A percentile compares a stretch with the other conserved stretches of the same genome.
phyloP scores from a whole-genome alignment of 2,888 invertebrate genomes.

The Cordilura impudica region DNA sequence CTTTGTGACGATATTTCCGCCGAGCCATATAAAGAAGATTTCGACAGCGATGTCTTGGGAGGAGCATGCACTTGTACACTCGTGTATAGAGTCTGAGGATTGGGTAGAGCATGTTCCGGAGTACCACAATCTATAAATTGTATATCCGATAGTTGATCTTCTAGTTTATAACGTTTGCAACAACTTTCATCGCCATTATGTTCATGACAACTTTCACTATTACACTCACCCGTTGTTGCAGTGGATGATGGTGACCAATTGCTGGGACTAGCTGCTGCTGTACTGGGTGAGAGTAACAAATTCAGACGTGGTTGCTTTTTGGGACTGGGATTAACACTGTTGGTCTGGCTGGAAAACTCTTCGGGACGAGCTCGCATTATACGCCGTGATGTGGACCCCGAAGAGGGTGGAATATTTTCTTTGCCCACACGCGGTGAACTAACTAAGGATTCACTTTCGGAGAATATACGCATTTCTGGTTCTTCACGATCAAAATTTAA shows the following conservation, averaged over 20 bases:
- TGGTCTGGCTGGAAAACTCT: slow-evolving; percentile 79
- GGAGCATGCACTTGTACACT: slow-evolving; percentile 77
- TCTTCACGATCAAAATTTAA: slow-evolving; percentile 91
- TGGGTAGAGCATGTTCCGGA: slow-evolving; percentile 81
- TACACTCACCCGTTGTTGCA: slow-evolving; percentile 32
- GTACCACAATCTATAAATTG: slow-evolving; percentile 90
- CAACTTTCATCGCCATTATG: slow-evolving; percentile 78
- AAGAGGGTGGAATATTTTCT: slow-evolving; percentile 77
- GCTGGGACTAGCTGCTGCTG: slow-evolving; percentile 64
- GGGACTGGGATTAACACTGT: slow-evolving; percentile 81
- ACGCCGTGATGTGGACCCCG: slow-evolving; percentile 75
- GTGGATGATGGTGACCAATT: slow-evolving; percentile 61
- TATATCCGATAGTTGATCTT: slow-evolving; percentile 87
- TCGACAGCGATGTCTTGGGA: slow-evolving; percentile 71
- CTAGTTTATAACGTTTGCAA: slow-evolving; percentile 84
- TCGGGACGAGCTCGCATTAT: slow-evolving; percentile 80
- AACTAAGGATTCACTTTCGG: slow-evolving; percentile 88
- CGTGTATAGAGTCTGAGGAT: slow-evolving; percentile 73
- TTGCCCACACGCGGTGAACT: slow-evolving; percentile 80
- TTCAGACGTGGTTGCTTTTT: slow-evolving; percentile 81
- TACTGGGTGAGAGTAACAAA: slow-evolving; percentile 74
- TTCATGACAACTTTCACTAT: slow-evolving; percentile 65
- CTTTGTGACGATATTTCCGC: slow-evolving; percentile 48
- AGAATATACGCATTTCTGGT: slow-evolving; percentile 91
- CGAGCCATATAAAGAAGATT: slow-evolving; percentile 63